A percentile compares a stretch with the other conserved stretches of the same genome.
phyloP scores from a whole-genome alignment of 2,888 invertebrate genomes.

The Acleris emargana region DNA sequence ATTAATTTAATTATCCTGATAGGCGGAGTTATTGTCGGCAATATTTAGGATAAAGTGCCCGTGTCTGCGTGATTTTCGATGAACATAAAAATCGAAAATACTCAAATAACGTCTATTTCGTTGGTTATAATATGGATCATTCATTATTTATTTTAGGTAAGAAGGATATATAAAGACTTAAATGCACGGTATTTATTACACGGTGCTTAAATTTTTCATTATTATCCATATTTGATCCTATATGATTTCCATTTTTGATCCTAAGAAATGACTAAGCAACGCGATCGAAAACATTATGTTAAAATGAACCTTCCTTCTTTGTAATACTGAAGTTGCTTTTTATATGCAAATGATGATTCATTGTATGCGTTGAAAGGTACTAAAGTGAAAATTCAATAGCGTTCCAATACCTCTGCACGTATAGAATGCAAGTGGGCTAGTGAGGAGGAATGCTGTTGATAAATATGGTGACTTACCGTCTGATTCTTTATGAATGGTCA shows the following conservation, averaged over 20 bases:
- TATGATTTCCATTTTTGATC: background rate
- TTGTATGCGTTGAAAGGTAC: slow-evolving; percentile 42
- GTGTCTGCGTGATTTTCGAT: too few relatives aligned
- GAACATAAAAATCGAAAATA: too few relatives aligned
- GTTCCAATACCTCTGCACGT: slow-evolving; percentile 40
- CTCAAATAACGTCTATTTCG: too few relatives aligned
- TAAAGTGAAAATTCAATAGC: slow-evolving; percentile 51
- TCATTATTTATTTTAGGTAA: too few relatives aligned
- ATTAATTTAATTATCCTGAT: background rate
- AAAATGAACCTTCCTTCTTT: slow-evolving; percentile 41
- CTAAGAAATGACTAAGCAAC: slow-evolving; percentile 42
- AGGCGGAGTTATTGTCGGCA: background rate
- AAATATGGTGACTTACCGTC: slow-evolving; percentile 11
- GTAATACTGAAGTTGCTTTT: slow-evolving; percentile 41
- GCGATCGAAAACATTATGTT: background rate
- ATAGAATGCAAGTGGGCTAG: slow-evolving; percentile 12
- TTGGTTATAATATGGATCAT: too few relatives aligned
- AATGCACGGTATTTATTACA: too few relatives aligned
- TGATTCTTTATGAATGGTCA: background rate
- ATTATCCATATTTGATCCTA: background rate
- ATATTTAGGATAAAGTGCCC: background rate
- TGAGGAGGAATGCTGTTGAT: slow-evolving; percentile 25
- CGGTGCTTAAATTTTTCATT: background rate
- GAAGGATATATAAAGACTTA: too few relatives aligned
- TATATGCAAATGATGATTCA: slow-evolving; percentile 49